A percentile compares a stretch with the other conserved stretches of the same genome.
Conservation (phyloP, 2,888 invertebrate species). For the Leptogaster cylindrica region DNA sequence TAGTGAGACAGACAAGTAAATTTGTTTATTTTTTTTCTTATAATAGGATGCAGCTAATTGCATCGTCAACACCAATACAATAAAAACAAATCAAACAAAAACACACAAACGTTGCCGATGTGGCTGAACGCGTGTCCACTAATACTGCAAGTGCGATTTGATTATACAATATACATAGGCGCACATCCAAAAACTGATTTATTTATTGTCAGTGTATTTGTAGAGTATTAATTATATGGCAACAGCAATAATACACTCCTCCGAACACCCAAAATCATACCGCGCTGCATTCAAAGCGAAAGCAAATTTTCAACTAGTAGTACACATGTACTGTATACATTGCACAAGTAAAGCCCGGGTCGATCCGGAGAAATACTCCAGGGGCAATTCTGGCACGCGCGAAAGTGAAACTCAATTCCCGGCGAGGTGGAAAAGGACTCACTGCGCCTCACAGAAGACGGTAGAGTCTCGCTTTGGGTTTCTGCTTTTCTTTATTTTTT, state of each 20-base stretch:
- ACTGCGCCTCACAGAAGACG: neutral
- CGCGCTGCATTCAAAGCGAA: constrained; percentile 34
- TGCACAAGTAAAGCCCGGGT: constrained; percentile 1
- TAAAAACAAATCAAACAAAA: neutral
- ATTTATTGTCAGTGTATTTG: constrained; percentile 11
- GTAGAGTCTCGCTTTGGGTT: neutral
- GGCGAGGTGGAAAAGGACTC: constrained; percentile 20
- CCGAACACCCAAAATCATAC: constrained; percentile 41
- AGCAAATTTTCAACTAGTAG: constrained; percentile 25
- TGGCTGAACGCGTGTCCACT: constrained; percentile 2
- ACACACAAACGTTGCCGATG: constrained; percentile 2
- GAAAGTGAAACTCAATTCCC: constrained; percentile 4
- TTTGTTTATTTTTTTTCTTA: no score
- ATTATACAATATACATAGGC: neutral
- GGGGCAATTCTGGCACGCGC: constrained; percentile 21
- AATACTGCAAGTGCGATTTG: constrained; percentile 8
- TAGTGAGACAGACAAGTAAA: constrained; percentile 20
- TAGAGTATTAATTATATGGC: constrained; percentile 37
- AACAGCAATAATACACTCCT: constrained; percentile 43
- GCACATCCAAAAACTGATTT: constrained; percentile 13
- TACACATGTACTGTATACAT: constrained; percentile 9
- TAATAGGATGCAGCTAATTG: constrained; percentile 34
- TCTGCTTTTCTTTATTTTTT: no score
- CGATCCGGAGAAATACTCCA: neutral
- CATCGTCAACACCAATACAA: constrained; percentile 14